Evolutionary conservation across 2,797 vertebrate species (phyloP).

Genomic region (Bovichtus diacanthus): DNA sequence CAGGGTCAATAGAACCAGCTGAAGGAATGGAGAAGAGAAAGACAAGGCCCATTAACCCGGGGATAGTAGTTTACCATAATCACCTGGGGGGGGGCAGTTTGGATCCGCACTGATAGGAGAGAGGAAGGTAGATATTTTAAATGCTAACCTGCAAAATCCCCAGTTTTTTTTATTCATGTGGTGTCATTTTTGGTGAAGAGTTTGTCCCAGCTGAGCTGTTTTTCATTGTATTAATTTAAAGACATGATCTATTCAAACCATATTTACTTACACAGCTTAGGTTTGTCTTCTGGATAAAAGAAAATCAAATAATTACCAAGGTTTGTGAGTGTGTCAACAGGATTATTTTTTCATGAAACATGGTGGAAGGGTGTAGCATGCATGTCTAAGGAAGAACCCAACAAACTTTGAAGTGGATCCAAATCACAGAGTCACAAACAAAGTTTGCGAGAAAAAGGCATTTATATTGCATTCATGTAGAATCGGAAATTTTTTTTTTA

Average conservation of each 20-base stretch:
- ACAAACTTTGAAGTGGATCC: no score
- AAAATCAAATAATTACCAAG: no score
- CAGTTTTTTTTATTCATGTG: background rate
- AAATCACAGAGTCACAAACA: no score
- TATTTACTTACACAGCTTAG: background rate
- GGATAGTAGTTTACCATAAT: slow-evolving; percentile 58
- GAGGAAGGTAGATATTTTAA: slow-evolving; percentile 23
- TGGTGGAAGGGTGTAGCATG: no score
- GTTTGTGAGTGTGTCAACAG: no score
- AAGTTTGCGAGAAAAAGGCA: no score
- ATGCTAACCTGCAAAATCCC: slow-evolving; percentile 29
- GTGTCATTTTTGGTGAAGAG: background rate
- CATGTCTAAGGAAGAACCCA: no score
- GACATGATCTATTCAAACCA: background rate
- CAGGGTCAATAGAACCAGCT: slow-evolving; percentile 57
- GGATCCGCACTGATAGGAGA: slow-evolving; percentile 35
- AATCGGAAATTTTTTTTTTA: no score
- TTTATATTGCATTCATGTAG: no score
- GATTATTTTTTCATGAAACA: no score
- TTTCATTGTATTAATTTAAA: background rate
- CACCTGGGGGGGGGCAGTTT: slow-evolving; percentile 35
- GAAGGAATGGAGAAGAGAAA: slow-evolving; percentile 57
- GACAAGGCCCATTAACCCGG: slow-evolving; percentile 78
- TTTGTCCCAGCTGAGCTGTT: background rate
- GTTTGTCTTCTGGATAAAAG: background rate